A percentile compares a stretch with the other conserved stretches of the same genome.
These are phyloP conservation scores for Pristionchus pacificus DNA, from an alignment of 1,140 invertebrate genomes.

Conservation along the genomic window DNA sequence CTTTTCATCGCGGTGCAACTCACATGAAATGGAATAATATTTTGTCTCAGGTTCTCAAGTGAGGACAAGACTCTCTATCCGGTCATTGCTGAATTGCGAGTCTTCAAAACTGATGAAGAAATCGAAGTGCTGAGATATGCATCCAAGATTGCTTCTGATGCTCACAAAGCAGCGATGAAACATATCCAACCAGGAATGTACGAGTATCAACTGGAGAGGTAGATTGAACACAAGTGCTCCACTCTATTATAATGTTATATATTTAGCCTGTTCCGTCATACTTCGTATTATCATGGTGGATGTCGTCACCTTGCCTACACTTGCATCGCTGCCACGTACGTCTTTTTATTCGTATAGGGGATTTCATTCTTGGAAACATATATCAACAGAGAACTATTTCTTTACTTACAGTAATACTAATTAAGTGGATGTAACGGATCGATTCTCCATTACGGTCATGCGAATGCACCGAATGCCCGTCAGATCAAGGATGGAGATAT, in stretches of 20 bases:
- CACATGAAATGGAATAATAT: not conserved
- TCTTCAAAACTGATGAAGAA: conserved; percentile 54
- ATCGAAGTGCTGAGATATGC: conserved; percentile 39
- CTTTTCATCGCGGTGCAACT: no score
- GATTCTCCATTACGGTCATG: conserved; percentile 93
- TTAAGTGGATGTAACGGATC: conserved; percentile 77
- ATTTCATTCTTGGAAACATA: no score
- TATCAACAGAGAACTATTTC: no score
- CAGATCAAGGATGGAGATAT: conserved; percentile 79
- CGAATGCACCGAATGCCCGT: conserved; percentile 82
- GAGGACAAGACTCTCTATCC: conserved; percentile 44
- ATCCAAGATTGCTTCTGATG: conserved; percentile 34
- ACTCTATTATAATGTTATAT: no score
- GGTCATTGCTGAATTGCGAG: conserved; percentile 52
- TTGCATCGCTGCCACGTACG: conserved; percentile 48
- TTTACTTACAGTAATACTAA: conserved; percentile 3
- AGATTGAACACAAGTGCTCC: not conserved
- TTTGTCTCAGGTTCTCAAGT: conserved; percentile 5
- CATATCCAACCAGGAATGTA: conserved; percentile 44
- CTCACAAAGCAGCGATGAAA: conserved; percentile 38
- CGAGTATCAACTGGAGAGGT: conserved; percentile 83
- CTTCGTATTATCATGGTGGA: conserved; percentile 52
- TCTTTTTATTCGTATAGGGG: no score
- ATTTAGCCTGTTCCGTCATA: conserved; percentile 49
- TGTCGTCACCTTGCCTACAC: conserved; percentile 57